Conservation (phyloP, 2,797 vertebrate genomes). For the Anguilla marmorata region DNA sequence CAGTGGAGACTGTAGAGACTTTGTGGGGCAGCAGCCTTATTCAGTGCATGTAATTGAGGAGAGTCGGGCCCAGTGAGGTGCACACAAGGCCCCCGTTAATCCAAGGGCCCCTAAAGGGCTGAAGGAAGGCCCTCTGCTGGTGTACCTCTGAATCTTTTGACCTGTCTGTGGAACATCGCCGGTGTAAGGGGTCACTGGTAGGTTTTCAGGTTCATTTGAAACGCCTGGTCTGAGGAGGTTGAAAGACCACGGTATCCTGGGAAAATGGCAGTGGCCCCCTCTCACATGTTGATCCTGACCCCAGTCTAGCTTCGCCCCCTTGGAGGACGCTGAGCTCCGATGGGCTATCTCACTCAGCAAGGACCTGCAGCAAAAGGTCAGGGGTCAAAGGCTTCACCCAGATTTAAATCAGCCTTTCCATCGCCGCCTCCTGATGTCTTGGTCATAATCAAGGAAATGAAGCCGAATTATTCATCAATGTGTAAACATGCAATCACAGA, state of each 20-base stretch:
- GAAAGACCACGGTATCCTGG: not conserved
- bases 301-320: constrained; percentile 68
- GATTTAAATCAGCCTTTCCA: not conserved
- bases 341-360: constrained; percentile 91
- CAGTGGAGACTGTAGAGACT: not conserved
- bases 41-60: not conserved
- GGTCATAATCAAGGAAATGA: constrained; percentile 27
- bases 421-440: not conserved
- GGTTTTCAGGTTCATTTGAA: not conserved
- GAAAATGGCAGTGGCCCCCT: constrained; percentile 19
- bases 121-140: not conserved
- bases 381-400: constrained; percentile 67
- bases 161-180: not conserved
- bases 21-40: not conserved
- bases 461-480: constrained; percentile 20
- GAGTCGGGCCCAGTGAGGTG: too few species aligned
- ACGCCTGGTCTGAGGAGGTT: not conserved
- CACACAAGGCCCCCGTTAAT: not conserved
- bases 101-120: not conserved
- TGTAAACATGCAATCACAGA: constrained; percentile 25
- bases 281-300: constrained; percentile 60
- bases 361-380: constrained; percentile 90
- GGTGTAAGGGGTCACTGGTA: not conserved
- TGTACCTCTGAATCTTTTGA: not conserved
- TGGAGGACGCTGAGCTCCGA: constrained; percentile 86